phyloP scores from a whole-genome alignment of 2,797 vertebrate genomes.

The Carduelis carduelis region DNA sequence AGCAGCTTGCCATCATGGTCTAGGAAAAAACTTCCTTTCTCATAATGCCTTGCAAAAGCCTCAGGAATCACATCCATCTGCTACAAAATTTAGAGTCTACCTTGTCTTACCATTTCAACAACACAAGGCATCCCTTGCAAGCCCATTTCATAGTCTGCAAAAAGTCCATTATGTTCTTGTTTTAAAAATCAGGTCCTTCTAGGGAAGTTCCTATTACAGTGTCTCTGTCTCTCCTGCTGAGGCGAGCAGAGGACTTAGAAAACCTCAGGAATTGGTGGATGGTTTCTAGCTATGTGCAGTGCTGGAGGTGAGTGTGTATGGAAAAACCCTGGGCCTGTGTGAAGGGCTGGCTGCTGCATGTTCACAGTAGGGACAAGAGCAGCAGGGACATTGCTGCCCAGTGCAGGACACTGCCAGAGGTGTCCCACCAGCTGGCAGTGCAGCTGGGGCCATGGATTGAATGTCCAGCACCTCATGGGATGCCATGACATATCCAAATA shows the following conservation, averaged over 20 bases:
- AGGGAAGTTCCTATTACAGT: background rate
- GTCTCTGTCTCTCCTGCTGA: background rate
- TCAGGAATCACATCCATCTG: background rate
- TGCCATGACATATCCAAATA: background rate
- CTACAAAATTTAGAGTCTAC: background rate
- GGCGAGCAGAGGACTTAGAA: background rate
- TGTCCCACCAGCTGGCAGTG: background rate
- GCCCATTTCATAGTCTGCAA: background rate
- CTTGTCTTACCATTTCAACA: background rate
- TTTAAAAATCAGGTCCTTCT: background rate
- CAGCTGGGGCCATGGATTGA: background rate
- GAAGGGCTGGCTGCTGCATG: background rate
- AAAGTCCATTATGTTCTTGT: background rate
- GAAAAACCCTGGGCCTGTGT: background rate
- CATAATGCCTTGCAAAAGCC: background rate
- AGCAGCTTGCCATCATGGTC: background rate
- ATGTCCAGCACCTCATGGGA: background rate
- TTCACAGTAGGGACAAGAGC: background rate
- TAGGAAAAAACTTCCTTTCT: background rate
- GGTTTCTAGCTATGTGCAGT: background rate
- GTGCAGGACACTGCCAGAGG: background rate
- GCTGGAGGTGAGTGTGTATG: background rate
- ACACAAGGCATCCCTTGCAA: background rate
- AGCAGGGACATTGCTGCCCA: background rate
- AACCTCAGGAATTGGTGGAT: background rate